These are phyloP conservation scores for Drosophila pachea DNA, from an alignment of 1,140 invertebrate species.

Conservation along the genomic window DNA sequence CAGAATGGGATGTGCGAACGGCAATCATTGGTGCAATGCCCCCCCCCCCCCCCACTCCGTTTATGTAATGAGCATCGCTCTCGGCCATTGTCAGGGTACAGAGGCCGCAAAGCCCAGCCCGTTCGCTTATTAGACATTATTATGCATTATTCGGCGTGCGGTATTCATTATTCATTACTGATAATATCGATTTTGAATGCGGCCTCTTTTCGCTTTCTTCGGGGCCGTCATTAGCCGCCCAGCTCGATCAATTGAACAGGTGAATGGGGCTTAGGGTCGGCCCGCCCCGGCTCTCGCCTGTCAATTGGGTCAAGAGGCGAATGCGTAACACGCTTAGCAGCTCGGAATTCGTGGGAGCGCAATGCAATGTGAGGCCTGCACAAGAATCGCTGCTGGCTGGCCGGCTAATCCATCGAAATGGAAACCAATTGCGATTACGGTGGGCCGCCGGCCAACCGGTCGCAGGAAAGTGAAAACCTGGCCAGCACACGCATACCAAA, in stretches of 20 bases:
- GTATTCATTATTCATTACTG: constrained; percentile 43
- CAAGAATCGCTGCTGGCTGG: not conserved
- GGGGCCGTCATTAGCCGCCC: constrained; percentile 27
- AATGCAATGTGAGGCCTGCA: constrained; percentile 3
- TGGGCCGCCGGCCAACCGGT: too few species aligned
- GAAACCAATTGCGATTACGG: too few species aligned
- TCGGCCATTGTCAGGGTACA: constrained; percentile 24
- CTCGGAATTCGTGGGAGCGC: constrained; percentile 14
- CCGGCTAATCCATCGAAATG: too few species aligned
- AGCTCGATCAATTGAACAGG: constrained; percentile 23
- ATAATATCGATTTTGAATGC: constrained; percentile 61
- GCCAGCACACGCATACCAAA: not conserved
- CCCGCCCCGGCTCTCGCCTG: not conserved
- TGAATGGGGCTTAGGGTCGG: not conserved
- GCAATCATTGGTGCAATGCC: constrained; percentile 45
- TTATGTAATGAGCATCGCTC: constrained; percentile 65
- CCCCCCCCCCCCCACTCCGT: too few species aligned
- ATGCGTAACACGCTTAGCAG: constrained; percentile 26
- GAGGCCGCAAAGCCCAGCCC: constrained; percentile 7
- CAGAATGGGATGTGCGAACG: not conserved
- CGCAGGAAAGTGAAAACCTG: constrained; percentile 1
- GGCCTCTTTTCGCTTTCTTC: constrained; percentile 27
- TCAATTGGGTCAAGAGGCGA: constrained; percentile 37
- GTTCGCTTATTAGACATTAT: constrained; percentile 66
- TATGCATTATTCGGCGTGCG: constrained; percentile 55